Evolutionary conservation across 2,113 vertebrate species (phyloP).

Genomic region (Menidia beryllina): DNA sequence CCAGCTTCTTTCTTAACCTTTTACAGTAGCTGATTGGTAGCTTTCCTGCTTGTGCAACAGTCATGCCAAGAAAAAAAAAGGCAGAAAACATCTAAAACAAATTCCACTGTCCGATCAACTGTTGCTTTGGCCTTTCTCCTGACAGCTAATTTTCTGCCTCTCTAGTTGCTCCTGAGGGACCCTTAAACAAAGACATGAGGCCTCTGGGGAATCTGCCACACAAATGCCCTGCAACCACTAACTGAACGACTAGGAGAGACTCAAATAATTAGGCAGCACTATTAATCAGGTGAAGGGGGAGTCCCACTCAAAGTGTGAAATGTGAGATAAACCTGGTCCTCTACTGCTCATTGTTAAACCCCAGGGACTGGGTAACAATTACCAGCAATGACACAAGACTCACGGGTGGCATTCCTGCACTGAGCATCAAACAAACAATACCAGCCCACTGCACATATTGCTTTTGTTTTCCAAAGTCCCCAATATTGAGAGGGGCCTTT

Average conservation of each 20-base stretch:
- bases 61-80: neutral
- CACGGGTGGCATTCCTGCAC: slow-evolving; percentile 3
- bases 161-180: slow-evolving; percentile 51
- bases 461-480: slow-evolving; percentile 10
- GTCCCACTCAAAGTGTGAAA: slow-evolving; percentile 51
- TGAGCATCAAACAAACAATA: slow-evolving; percentile 20
- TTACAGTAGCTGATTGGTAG: neutral
- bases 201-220: slow-evolving; percentile 59
- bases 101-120: slow-evolving; percentile 62
- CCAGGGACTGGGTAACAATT: slow-evolving; percentile 49
- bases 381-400: slow-evolving; percentile 40
- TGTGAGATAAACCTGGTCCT: slow-evolving; percentile 50
- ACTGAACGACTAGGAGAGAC: slow-evolving; percentile 38
- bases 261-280: slow-evolving; percentile 61
- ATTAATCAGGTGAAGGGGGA: slow-evolving; percentile 52
- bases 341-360: slow-evolving; percentile 25
- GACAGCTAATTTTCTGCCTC: slow-evolving; percentile 43
- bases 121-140: slow-evolving; percentile 55
- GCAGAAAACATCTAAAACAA: slow-evolving; percentile 12
- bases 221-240: slow-evolving; percentile 50
- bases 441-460: neutral
- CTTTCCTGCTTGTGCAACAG: neutral
- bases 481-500: neutral
- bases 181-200: slow-evolving; percentile 63
- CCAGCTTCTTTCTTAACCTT: neutral